Evolutionary conservation across 53 echinoderm and acorn worm species (phyloP).

Genomic region (Zoroaster sp.): DNA sequence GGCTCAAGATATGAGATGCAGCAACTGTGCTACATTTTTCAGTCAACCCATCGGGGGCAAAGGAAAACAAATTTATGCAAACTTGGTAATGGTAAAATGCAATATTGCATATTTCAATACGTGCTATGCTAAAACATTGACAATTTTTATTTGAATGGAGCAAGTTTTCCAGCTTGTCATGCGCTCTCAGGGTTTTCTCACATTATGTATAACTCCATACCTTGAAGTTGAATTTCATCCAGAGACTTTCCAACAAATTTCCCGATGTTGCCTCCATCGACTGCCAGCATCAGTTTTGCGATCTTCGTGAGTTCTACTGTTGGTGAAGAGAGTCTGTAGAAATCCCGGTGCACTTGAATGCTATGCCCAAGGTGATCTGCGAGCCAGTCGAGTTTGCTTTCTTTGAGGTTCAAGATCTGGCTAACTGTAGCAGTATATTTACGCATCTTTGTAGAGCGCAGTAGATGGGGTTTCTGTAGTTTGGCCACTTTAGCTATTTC

Average conservation of each 20-base stretch:
- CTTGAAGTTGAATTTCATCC: conserved; percentile 41
- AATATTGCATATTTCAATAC: too few relatives aligned
- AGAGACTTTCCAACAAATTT: conserved; percentile 54
- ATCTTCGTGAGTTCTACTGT: conserved; percentile 58
- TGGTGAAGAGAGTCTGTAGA: conserved; percentile 33
- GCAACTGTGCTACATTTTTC: too few relatives aligned
- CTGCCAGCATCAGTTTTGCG: conserved; percentile 29
- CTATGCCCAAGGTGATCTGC: conserved; percentile 61
- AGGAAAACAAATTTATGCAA: too few relatives aligned
- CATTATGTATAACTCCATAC: neutral
- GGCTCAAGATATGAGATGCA: too few relatives aligned
- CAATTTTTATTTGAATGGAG: too few relatives aligned
- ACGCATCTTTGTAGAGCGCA: conserved; percentile 50
- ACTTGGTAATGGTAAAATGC: too few relatives aligned
- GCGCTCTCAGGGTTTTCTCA: neutral
- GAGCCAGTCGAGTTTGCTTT: conserved; percentile 54
- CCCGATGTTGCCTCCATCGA: conserved; percentile 31
- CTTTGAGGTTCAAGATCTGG: conserved; percentile 52
- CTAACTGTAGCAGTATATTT: conserved; percentile 51
- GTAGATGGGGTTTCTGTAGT: conserved; percentile 40
- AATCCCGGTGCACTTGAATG: conserved; percentile 54
- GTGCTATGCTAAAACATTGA: too few relatives aligned
- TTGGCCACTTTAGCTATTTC: conserved; percentile 44
- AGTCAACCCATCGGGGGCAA: too few relatives aligned
- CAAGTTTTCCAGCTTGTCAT: too few relatives aligned